These are phyloP conservation scores for Argynnis bischoffii DNA, from an alignment of 2,888 invertebrate genomes.

Conservation along the genomic window DNA sequence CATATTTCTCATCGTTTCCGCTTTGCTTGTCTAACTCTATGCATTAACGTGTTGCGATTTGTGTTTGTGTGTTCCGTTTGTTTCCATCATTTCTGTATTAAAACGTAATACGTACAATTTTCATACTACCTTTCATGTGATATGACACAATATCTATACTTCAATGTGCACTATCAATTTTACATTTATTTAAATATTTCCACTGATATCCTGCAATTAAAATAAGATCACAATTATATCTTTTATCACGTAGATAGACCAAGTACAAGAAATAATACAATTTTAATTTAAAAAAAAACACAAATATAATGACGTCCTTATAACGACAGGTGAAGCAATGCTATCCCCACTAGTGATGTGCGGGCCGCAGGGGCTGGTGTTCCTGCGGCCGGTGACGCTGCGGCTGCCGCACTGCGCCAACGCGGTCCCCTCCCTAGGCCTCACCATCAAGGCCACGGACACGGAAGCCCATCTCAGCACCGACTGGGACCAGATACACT, in stretches of 20 bases:
- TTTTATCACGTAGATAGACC: constrained; percentile 11
- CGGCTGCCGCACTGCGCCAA: constrained; percentile 94
- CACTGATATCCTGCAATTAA: neutral
- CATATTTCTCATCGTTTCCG: constrained; percentile 38
- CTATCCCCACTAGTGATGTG: constrained; percentile 97
- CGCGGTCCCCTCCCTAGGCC: constrained; percentile 88
- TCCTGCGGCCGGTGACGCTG: constrained; percentile 93
- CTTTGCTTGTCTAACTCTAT: constrained; percentile 61
- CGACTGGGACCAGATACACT: constrained; percentile 92
- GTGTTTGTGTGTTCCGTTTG: constrained; percentile 77
- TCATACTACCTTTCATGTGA: neutral
- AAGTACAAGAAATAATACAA: too few relatives aligned
- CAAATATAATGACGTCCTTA: constrained; percentile 9
- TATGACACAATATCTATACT: constrained; percentile 4
- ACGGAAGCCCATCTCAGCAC: constrained; percentile 92
- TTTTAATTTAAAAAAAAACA: neutral
- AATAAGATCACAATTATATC: neutral
- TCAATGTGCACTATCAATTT: neutral
- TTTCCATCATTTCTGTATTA: constrained; percentile 39
- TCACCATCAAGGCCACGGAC: constrained; percentile 90
- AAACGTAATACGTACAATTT: constrained; percentile 27
- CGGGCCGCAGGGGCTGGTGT: constrained; percentile 96
- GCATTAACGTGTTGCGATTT: constrained; percentile 75
- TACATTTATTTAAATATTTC: neutral
- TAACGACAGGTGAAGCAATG: constrained; percentile 92